Evolutionary conservation across 2,888 invertebrate species (phyloP), one percentile per base, ranked within the genome.

Genomic region (Nipponacmea schrenckii): DNA sequence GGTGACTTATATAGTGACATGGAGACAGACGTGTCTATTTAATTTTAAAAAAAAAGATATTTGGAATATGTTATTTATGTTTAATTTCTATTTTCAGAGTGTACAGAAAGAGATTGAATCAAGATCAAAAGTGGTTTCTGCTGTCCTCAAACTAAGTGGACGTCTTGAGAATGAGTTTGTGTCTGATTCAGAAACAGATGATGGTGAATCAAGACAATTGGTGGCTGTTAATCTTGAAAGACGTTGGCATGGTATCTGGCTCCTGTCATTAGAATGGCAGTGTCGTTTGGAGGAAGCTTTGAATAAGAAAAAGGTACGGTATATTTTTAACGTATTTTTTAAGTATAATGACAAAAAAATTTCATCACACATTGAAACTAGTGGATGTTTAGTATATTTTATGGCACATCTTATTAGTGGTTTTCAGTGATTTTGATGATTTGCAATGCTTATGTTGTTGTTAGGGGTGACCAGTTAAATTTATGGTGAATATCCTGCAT

Each of bases 51-150:
- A 31, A 31, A 31, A 31, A 31, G 7, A 2, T 31, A 31, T 4
- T 31, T 31, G 7, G 2, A 31, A 31, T 31, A 31, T 31, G 31
- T 4, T 31, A 50, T 26, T 20, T 26, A 27, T 48, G 62, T 62
- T 2, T 68, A 67, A 15, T 69, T 64, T 74, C n/a, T 56, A 26
- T 67, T 75, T 82, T 91, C 92, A 96, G 96, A 94, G 94, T 91
- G 93, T 96, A 89, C 95, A 96, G 91, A 93, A 93, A 88, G 95
- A 96, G 91, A 95, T 96, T 90, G 95, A 95, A 92, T 94, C 95
- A 90, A 95, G 86, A 72, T 87, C 88, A 4, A 85, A 87, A 72
- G 82, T 87, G 62, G 86, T 90, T n/a, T 86, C 86, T 45, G 85
- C 88, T 26, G 85, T 89, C 7, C 79, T 89, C 67, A 89, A 88